Evolutionary conservation across 2,888 invertebrate genomes (phyloP), one percentile per base, ranked within the genome.

Genomic region (Lithophane socia): DNA sequence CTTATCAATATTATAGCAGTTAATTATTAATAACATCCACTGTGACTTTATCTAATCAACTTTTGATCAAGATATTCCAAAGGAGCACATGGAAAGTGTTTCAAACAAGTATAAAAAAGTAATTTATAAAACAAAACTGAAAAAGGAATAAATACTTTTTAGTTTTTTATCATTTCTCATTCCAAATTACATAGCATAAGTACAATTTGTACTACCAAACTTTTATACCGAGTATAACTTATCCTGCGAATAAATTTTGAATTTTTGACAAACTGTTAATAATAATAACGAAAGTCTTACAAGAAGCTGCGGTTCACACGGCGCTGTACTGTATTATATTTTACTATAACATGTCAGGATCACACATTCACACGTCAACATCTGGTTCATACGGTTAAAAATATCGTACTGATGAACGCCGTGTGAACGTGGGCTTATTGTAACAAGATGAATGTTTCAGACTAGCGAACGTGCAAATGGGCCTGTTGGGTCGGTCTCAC

Each of bases 381-480:
- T 47, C 12, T 3, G 8, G 12, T 10, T 5, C 5, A 24, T 24
- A 44, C 24, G 47, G 47, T 12, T 64, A 12, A 8, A 66, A 60
- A 60, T 60, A 8, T 29, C 16, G 60, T 18, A 60, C 29, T 58
- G 7, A 29, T 58, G 5, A 5, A 44, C 16, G 10, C 44, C 9
- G 18, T 18, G 24, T 66, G 47, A 24, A 24, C 18, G 65, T 29
- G 9, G 29, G 9, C 16, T 37, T 54, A 13, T n/a, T 37, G n/a
- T n/a, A 42, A 16, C 56, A 37, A 18, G 7, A 10, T 68, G 5
- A 29, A 58, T 58, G 10, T 86, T 84, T 21, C 80, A 91, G 89
- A 72, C 77, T 88, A 64, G 66, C 70, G 18, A 78, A 88, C 0
- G 47, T 82, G 18, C 64, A 84, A 7, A 13, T 61, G n/a, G 77